Conservation (phyloP, 64 coral and sea anemone species). For the Porites australiensis region DNA sequence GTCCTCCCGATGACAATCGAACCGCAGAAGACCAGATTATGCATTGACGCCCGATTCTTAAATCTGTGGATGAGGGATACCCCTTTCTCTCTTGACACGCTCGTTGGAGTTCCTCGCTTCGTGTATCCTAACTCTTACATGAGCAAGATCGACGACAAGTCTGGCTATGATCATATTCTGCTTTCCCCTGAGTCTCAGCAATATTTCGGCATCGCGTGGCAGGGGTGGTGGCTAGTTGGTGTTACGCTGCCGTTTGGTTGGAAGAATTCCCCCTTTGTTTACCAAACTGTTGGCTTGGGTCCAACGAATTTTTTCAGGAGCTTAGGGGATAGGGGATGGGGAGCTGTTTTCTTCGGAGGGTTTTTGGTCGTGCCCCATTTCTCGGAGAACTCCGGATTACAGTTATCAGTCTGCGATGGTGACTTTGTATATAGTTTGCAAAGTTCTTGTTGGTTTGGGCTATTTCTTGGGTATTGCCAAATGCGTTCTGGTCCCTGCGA, state of each 20-base stretch:
- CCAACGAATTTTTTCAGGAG: conserved; percentile 27
- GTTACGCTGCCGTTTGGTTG: no score
- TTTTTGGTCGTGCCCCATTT: conserved; percentile 6
- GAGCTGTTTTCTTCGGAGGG: conserved; percentile 24
- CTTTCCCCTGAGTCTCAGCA: no score
- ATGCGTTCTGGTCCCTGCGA: conserved; percentile 49
- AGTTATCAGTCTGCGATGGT: conserved; percentile 18
- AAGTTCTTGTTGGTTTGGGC: conserved; percentile 3
- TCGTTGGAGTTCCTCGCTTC: conserved; percentile 17
- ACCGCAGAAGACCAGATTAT: not conserved
- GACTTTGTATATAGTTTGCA: conserved; percentile 41
- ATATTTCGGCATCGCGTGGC: no score
- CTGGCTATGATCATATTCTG: no score
- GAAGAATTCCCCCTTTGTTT: conserved; percentile 27
- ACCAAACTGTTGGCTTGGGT: conserved; percentile 20
- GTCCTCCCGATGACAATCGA: conserved; percentile 33
- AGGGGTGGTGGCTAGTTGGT: no score
- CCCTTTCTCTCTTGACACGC: conserved; percentile 4
- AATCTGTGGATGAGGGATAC: conserved; percentile 18
- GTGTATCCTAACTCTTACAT: conserved; percentile 12
- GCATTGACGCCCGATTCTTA: conserved; percentile 52
- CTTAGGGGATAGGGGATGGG: conserved; percentile 17
- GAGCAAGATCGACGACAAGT: not conserved
- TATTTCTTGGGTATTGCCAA: conserved; percentile 39
- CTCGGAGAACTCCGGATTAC: not conserved